These are phyloP conservation scores for Pyrrhosoma nymphula DNA, from an alignment of 2,888 invertebrate species.

Conservation along the genomic window DNA sequence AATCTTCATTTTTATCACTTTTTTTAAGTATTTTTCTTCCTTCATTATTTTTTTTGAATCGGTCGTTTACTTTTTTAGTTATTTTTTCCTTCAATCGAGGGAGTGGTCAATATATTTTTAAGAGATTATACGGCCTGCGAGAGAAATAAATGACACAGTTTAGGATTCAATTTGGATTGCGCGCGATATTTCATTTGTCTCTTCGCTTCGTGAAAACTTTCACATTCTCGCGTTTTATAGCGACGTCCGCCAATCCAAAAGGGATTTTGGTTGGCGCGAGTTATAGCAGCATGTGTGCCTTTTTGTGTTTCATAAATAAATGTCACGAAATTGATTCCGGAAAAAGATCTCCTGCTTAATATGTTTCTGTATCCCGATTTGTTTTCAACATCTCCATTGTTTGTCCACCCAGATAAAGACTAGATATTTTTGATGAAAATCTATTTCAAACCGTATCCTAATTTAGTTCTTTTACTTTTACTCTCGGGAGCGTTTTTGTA, in stretches of 20 bases:
- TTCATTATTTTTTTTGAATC: neutral
- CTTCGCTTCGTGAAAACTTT: conserved; percentile 6
- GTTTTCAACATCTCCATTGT: neutral
- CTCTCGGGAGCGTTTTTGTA: too few relatives aligned
- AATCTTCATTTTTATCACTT: neutral
- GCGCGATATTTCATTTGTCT: conserved; percentile 16
- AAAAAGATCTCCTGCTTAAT: neutral
- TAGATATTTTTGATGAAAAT: neutral
- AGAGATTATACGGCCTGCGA: neutral
- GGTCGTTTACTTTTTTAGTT: neutral
- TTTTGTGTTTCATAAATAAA: neutral
- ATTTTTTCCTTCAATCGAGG: neutral
- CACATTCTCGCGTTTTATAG: conserved; percentile 16
- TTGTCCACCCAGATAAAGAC: neutral
- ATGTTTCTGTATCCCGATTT: neutral
- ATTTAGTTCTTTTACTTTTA: too few relatives aligned
- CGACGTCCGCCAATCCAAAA: neutral
- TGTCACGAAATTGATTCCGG: neutral
- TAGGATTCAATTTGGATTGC: conserved; percentile 16
- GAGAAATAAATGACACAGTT: neutral
- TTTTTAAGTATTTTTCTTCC: neutral
- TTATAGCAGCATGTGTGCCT: neutral
- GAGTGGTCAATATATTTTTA: neutral
- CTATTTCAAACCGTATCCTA: too few relatives aligned
- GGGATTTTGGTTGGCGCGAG: neutral